These are phyloP conservation scores for Didymodactylos carnosus DNA, from an alignment of 2,888 invertebrate species.

Conservation along the genomic window DNA sequence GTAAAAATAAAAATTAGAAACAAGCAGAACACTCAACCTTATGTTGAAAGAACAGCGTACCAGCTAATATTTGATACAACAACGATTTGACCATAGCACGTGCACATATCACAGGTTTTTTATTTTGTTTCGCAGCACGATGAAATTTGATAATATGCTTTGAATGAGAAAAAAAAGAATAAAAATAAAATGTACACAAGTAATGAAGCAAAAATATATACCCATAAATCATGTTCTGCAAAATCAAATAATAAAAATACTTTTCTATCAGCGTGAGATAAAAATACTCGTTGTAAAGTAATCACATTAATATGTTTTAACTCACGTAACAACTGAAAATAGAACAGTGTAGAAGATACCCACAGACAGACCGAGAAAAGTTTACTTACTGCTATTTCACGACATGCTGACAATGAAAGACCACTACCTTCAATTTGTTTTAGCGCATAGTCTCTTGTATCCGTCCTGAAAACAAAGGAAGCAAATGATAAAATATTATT, in stretches of 20 bases:
- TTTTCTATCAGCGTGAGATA: constrained; percentile 83
- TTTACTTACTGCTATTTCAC: constrained; percentile 67
- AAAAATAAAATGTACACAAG: background rate
- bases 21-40: no score
- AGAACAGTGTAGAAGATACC: background rate
- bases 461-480: no score
- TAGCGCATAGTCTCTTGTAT: constrained; percentile 77
- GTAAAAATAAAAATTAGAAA: no score
- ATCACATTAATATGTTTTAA: constrained; percentile 90
- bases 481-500: no score
- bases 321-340: constrained; percentile 62
- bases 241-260: constrained; percentile 93
- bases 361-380: background rate
- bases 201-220: constrained; percentile 20
- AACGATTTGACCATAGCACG: constrained; percentile 69
- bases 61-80: constrained; percentile 88
- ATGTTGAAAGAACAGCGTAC: no score
- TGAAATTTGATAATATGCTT: constrained; percentile 95
- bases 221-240: constrained; percentile 96
- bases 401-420: constrained; percentile 91
- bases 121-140: constrained; percentile 84
- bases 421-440: constrained; percentile 98
- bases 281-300: constrained; percentile 76
- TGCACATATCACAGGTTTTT: constrained; percentile 81
- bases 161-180: constrained; percentile 18